Conservation (phyloP, 2,888 invertebrate species). For the Elgonia sp. region DNA sequence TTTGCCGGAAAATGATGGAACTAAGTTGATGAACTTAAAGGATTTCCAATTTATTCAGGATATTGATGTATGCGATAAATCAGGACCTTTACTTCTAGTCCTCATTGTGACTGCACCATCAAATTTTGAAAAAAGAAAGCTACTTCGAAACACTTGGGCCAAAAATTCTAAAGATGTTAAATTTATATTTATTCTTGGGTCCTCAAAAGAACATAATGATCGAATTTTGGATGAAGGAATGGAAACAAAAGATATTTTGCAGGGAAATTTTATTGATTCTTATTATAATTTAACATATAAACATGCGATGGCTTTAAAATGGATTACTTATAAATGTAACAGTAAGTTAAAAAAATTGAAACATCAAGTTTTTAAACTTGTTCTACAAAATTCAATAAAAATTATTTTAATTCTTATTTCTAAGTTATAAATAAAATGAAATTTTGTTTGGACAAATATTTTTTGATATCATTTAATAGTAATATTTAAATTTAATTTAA, state of each 20-base stretch:
- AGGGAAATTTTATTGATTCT: constrained; percentile 54
- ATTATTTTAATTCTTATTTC: no score
- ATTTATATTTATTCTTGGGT: constrained; percentile 54
- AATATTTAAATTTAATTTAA: no score
- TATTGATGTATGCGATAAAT: background rate
- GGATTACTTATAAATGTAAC: constrained; percentile 47
- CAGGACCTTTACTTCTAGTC: background rate
- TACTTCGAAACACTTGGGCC: constrained; percentile 48
- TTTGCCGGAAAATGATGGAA: background rate
- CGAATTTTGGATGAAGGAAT: constrained; percentile 12
- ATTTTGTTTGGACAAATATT: no score
- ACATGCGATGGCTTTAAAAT: constrained; percentile 52
- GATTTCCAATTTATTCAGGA: constrained; percentile 27
- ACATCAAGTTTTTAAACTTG: no score
- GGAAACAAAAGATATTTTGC: constrained; percentile 39
- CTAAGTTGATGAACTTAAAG: background rate
- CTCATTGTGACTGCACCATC: constrained; percentile 17
- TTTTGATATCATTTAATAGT: no score
- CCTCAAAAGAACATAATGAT: background rate
- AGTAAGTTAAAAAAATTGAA: background rate
- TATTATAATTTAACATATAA: constrained; percentile 63
- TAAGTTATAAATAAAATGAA: no score
- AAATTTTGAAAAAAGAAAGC: constrained; percentile 26
- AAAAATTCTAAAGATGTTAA: background rate
- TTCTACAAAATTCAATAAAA: no score